These are phyloP conservation scores for Eledona agricola DNA, from an alignment of 2,888 invertebrate genomes.

Conservation along the genomic window DNA sequence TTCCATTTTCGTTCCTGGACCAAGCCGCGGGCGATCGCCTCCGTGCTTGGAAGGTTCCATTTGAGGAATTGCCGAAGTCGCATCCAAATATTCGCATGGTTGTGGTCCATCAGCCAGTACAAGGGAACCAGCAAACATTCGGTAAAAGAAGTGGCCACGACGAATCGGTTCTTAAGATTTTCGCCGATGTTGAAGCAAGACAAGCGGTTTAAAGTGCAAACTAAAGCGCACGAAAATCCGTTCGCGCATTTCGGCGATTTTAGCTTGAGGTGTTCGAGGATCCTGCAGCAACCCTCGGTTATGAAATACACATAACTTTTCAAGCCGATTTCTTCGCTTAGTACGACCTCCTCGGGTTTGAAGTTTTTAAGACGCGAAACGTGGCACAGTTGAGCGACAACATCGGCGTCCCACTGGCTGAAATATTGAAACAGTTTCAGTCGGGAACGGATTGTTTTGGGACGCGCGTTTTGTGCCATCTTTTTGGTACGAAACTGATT, in stretches of 20 bases:
- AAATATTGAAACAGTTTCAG: too few species aligned
- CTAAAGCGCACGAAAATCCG: slow-evolving; percentile 16
- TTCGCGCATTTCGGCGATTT: slow-evolving; percentile 3
- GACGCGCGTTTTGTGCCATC: too few species aligned
- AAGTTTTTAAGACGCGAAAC: slow-evolving; percentile 21
- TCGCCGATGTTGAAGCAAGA: slow-evolving; percentile 49
- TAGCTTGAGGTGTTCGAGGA: slow-evolving; percentile 16
- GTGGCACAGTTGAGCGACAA: slow-evolving; percentile 21
- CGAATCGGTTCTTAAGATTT: slow-evolving; percentile 55
- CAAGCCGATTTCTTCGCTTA: slow-evolving; percentile 10
- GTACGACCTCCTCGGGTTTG: slow-evolving; percentile 10
- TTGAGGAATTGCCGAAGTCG: slow-evolving; percentile 57
- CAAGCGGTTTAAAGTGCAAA: slow-evolving; percentile 65
- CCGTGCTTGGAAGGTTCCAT: slow-evolving; percentile 53
- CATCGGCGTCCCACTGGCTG: slow-evolving; percentile 14
- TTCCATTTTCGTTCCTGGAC: slow-evolving; percentile 13
- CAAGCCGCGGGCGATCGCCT: slow-evolving; percentile 50
- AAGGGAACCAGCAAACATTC: slow-evolving; percentile 59
- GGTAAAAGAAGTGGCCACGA: slow-evolving; percentile 53
- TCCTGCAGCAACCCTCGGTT: slow-evolving; percentile 20
- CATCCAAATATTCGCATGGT: slow-evolving; percentile 60
- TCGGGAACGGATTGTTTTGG: too few species aligned
- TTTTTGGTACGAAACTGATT: too few species aligned
- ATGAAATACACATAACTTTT: slow-evolving; percentile 26
- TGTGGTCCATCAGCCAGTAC: slow-evolving; percentile 58